Evolutionary conservation across 2,888 invertebrate genomes (phyloP).

Genomic region (Eupithecia dodoneata): DNA sequence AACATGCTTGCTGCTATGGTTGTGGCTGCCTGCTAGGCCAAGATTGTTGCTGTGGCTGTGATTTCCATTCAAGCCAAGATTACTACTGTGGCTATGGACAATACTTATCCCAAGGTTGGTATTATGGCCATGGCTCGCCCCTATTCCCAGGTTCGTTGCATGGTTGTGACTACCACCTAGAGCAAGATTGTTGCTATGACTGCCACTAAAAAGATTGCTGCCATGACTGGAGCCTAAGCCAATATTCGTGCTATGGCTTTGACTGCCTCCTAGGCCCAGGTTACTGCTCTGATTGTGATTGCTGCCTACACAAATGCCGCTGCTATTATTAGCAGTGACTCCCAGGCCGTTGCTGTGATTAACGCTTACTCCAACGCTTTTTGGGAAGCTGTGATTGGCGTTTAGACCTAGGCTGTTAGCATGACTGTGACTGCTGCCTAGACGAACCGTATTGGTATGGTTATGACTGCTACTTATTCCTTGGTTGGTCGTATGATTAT

Average conservation of each 20-base stretch:
- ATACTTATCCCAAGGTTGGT: constrained; percentile 15
- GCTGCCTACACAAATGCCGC: constrained; percentile 9
- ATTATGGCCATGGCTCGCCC: constrained; percentile 24
- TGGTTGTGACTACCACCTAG: constrained; percentile 9
- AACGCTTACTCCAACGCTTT: constrained; percentile 12
- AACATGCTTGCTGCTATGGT: neutral
- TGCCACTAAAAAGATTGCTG: constrained; percentile 17
- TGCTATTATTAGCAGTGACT: constrained; percentile 9
- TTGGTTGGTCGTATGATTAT: constrained; percentile 20
- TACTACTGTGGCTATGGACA: constrained; percentile 17
- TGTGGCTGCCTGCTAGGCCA: constrained; percentile 2
- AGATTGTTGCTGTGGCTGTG: constrained; percentile 19
- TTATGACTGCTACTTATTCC: constrained; percentile 18
- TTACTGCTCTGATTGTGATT: constrained; percentile 20
- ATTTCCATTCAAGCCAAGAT: constrained; percentile 17
- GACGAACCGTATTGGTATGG: constrained; percentile 29
- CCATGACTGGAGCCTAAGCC: constrained; percentile 17
- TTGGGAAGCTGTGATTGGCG: constrained; percentile 11
- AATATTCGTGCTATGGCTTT: constrained; percentile 19
- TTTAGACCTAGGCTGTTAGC: constrained; percentile 16
- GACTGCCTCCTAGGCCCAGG: constrained; percentile 16
- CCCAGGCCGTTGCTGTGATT: constrained; percentile 19
- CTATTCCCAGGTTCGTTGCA: neutral
- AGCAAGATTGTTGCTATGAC: constrained; percentile 13
- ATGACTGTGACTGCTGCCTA: constrained; percentile 36